Percentiles rank a stretch among this genome's conserved stretches.
These are phyloP conservation scores for Endomychus coccineus DNA, from an alignment of 2,888 invertebrate genomes.

Conservation along the genomic window DNA sequence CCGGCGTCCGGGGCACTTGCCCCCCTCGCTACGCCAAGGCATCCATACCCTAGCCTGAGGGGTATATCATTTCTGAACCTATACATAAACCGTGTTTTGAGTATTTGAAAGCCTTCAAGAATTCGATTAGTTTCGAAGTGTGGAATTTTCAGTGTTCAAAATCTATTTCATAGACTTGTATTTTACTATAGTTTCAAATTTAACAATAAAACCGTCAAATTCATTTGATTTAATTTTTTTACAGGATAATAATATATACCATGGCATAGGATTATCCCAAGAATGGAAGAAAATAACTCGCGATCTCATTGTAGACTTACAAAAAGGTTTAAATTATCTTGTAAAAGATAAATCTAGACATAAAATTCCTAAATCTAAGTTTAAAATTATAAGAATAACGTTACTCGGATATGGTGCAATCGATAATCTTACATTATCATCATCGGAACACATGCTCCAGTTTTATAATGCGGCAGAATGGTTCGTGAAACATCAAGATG, in stretches of 20 bases:
- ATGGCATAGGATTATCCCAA: constrained; percentile 67
- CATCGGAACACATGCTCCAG: constrained; percentile 81
- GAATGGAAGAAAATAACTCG: constrained; percentile 75
- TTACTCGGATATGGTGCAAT: constrained; percentile 59
- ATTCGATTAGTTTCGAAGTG: too few relatives aligned
- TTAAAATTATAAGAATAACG: constrained; percentile 58
- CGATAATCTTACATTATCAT: constrained; percentile 71
- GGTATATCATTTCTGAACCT: too few relatives aligned
- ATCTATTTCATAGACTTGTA: too few relatives aligned
- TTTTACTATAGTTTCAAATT: too few relatives aligned
- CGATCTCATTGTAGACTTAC: constrained; percentile 83
- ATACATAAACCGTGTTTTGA: too few relatives aligned
- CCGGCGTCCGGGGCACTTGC: too few relatives aligned
- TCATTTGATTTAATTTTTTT: constrained; percentile 22
- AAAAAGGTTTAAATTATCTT: constrained; percentile 72
- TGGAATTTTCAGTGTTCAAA: too few relatives aligned
- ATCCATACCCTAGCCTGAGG: too few relatives aligned
- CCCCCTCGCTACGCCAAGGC: too few relatives aligned
- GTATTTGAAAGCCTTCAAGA: too few relatives aligned
- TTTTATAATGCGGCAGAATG: constrained; percentile 91
- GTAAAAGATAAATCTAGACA: constrained; percentile 64
- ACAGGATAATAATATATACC: constrained; percentile 71
- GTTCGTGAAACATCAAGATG: constrained; percentile 82
- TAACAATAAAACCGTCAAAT: too few relatives aligned
- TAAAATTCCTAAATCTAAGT: constrained; percentile 62